phyloP scores from a whole-genome alignment of 2,113 vertebrate species.

The Mugil cephalus region DNA sequence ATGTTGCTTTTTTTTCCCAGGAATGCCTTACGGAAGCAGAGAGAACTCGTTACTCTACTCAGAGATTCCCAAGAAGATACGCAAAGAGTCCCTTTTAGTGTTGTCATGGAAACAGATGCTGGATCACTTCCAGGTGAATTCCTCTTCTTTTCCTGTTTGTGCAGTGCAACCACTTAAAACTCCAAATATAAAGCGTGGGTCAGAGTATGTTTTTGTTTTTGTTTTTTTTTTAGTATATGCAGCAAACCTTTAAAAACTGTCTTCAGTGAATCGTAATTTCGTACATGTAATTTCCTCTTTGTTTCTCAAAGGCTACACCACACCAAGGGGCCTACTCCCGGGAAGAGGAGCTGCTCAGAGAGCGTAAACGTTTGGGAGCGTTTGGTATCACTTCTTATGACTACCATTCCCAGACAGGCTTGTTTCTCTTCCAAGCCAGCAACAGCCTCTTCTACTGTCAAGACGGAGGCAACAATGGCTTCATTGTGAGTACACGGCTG shows the following conservation, averaged over 20 bases:
- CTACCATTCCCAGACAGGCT: conserved; percentile 93
- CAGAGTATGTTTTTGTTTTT: neutral
- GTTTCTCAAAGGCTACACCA: conserved; percentile 88
- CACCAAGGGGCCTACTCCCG: conserved; percentile 95
- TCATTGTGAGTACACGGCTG: conserved; percentile 88
- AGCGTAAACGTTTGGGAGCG: conserved; percentile 94
- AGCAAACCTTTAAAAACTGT: neutral
- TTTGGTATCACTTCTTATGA: conserved; percentile 98
- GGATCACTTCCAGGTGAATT: conserved; percentile 95
- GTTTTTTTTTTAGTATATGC: no score
- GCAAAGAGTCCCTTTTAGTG: conserved; percentile 93
- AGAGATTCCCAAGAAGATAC: conserved; percentile 96
- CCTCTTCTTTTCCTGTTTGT: neutral
- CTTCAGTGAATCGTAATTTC: neutral
- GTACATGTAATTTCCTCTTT: neutral
- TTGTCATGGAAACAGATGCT: conserved; percentile 99
- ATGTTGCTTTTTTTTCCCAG: conserved; percentile 71
- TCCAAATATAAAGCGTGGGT: neutral
- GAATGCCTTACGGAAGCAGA: conserved; percentile 97
- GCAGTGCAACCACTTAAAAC: neutral
- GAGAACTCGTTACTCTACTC: conserved; percentile 98
- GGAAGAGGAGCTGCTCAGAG: conserved; percentile 95
- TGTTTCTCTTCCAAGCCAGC: conserved; percentile 99
- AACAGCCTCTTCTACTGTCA: conserved; percentile 98
- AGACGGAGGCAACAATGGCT: conserved; percentile 94